A percentile compares a stretch with the other conserved stretches of the same genome.
These are phyloP conservation scores for Spinus pinus DNA, from an alignment of 2,797 vertebrate genomes.

Conservation along the genomic window DNA sequence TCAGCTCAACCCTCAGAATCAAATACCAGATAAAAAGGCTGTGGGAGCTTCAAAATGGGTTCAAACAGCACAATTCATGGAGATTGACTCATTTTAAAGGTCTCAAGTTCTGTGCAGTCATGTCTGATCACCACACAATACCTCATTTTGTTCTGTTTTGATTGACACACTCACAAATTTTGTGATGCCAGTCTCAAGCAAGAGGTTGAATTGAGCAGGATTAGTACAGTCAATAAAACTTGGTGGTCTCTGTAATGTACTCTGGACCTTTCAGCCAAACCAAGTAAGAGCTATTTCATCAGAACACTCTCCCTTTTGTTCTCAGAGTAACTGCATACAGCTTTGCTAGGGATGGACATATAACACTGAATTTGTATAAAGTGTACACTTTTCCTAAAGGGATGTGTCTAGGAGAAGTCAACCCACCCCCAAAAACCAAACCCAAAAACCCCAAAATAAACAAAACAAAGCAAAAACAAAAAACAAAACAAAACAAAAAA, in stretches of 20 bases:
- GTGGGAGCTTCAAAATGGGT: not conserved
- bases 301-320: slow-evolving; percentile 1
- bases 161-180: not conserved
- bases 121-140: not conserved
- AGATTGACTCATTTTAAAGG: not conserved
- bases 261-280: not conserved
- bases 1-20: not conserved
- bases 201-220: not conserved
- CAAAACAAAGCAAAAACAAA: not conserved
- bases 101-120: not conserved
- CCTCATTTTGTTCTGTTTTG: not conserved
- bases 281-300: not conserved
- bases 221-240: not conserved
- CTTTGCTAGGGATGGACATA: not conserved
- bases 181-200: not conserved
- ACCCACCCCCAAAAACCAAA: not conserved
- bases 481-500: not conserved
- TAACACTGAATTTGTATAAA: not conserved
- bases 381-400: not conserved
- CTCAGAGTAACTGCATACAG: not conserved
- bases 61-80: not conserved
- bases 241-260: not conserved
- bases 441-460: not conserved
- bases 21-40: not conserved
- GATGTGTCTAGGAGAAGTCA: not conserved